These are phyloP conservation scores for Lysiphlebus fabarum DNA, from an alignment of 1,140 invertebrate species.

Conservation along the genomic window DNA sequence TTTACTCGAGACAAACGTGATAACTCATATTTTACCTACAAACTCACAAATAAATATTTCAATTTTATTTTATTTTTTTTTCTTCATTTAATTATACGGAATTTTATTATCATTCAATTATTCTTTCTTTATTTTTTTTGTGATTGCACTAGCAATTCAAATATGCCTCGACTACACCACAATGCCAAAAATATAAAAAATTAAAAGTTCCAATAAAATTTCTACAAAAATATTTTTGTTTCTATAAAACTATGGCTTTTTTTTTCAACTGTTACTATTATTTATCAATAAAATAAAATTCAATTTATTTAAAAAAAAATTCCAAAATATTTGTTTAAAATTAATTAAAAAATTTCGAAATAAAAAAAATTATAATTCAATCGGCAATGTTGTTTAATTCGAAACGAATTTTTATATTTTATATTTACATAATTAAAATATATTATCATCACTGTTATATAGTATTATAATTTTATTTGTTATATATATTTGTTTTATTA, in stretches of 20 bases:
- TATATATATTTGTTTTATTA: background rate
- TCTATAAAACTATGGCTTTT: background rate
- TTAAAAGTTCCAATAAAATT: constrained; percentile 1
- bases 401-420: constrained; percentile 6
- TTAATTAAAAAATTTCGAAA: too few relatives aligned
- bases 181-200: too few relatives aligned
- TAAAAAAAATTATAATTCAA: too few relatives aligned
- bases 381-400: constrained; percentile 8
- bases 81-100: background rate
- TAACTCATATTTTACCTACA: background rate
- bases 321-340: too few relatives aligned
- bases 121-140: constrained; percentile 32
- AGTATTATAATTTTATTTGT: too few relatives aligned
- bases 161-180: constrained; percentile 26
- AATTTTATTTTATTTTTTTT: background rate
- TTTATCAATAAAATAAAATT: too few relatives aligned
- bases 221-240: background rate
- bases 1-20: constrained; percentile 1
- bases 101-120: constrained; percentile 30
- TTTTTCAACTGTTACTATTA: too few relatives aligned
- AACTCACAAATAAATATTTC: background rate
- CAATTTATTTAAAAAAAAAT: too few relatives aligned
- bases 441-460: too few relatives aligned
- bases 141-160: constrained; percentile 53
- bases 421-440: background rate